Conservation (phyloP, 2,113 vertebrate genomes). For the Gyps fulvus region DNA sequence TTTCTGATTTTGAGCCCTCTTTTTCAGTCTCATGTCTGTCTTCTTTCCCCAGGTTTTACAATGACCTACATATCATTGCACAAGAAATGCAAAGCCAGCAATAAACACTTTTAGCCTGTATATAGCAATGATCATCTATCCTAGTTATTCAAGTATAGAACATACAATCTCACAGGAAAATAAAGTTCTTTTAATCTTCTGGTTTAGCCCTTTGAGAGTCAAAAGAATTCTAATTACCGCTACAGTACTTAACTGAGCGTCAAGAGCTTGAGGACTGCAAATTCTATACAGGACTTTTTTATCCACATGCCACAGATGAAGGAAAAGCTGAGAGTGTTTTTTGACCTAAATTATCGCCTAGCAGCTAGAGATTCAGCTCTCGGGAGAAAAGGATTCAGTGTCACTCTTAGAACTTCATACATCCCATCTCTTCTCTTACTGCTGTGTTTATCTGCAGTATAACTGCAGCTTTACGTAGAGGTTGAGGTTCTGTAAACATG, state of each 20-base stretch:
- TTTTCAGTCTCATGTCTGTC: neutral
- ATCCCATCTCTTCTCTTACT: neutral
- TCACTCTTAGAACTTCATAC: neutral
- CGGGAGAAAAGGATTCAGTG: neutral
- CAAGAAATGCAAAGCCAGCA: constrained; percentile 20
- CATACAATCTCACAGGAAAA: constrained; percentile 21
- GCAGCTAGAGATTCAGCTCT: neutral
- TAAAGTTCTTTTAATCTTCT: constrained; percentile 50
- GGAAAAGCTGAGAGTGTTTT: neutral
- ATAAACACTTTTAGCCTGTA: constrained; percentile 10
- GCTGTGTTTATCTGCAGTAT: neutral
- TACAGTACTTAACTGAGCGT: neutral
- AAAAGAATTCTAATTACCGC: neutral
- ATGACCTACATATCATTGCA: constrained; percentile 36
- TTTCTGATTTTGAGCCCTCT: neutral
- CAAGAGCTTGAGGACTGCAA: neutral
- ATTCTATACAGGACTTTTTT: neutral
- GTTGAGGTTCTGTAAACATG: neutral
- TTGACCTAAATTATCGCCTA: neutral
- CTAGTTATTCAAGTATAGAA: neutral
- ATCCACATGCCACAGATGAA: neutral
- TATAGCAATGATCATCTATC: neutral
- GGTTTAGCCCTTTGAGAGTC: constrained; percentile 15
- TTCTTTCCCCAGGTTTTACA: neutral
- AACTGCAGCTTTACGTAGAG: neutral